phyloP scores from a whole-genome alignment of 2,797 vertebrate genomes.

The Esox masquinongy region DNA sequence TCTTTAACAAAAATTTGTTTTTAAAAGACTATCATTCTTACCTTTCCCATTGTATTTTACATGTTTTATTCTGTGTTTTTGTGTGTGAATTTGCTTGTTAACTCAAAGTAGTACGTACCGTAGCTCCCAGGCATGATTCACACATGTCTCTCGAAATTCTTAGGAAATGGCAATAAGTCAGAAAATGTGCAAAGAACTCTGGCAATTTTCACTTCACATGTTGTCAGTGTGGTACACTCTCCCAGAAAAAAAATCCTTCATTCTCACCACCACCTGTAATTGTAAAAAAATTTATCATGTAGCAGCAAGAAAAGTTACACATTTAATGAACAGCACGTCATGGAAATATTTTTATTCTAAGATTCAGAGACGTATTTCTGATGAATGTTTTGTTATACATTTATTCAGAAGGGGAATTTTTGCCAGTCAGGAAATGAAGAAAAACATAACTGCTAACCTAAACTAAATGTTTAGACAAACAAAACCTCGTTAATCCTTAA shows the following conservation, averaged over 20 bases:
- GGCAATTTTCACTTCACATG: conserved; percentile 80
- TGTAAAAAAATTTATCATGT: conserved; percentile 15
- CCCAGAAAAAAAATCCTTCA: conserved; percentile 46
- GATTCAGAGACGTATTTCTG: conserved; percentile 32
- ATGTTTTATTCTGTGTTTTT: conserved; percentile 63
- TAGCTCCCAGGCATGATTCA: conserved; percentile 76
- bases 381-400: conserved; percentile 56
- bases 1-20: neutral
- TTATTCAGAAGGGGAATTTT: conserved; percentile 51
- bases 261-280: conserved; percentile 68
- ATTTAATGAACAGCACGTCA: conserved; percentile 84
- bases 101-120: conserved; percentile 80
- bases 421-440: conserved; percentile 36
- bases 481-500: neutral
- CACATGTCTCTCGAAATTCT: conserved; percentile 75
- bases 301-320: conserved; percentile 77
- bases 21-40: conserved; percentile 38
- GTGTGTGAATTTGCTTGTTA: conserved; percentile 78
- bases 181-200: conserved; percentile 80
- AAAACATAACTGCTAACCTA: neutral
- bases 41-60: conserved; percentile 53
- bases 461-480: neutral
- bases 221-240: conserved; percentile 71
- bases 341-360: conserved; percentile 52
- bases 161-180: conserved; percentile 77